Conservation (phyloP, 37 sponge, comb jelly and placozoan species). For the Petrosia ficiformis region DNA sequence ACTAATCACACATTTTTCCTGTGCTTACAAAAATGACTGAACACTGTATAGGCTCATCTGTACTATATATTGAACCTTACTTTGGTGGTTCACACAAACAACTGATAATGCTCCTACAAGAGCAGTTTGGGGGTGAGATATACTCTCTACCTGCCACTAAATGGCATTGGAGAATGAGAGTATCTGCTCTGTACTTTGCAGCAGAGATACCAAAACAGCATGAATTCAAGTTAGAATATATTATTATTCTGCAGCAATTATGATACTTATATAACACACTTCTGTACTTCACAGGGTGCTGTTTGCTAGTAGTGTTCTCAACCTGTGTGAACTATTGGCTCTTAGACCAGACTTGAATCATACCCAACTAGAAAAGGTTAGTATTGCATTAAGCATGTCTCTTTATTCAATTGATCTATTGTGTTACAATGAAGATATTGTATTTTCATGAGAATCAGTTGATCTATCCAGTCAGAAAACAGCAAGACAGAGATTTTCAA, state of each 20-base stretch:
- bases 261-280: not conserved
- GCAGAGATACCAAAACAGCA: conserved; percentile 34
- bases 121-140: conserved; percentile 37
- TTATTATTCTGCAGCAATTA: not conserved
- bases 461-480: conserved; percentile 82
- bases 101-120: conserved; percentile 54
- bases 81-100: conserved; percentile 87
- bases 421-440: conserved; percentile 64
- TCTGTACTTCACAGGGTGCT: no score
- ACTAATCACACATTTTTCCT: no score
- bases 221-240: conserved; percentile 33
- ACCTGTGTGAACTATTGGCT: conserved; percentile 78
- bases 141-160: conserved; percentile 76
- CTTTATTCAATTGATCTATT: no score
- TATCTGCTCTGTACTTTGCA: conserved; percentile 78
- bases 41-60: no score
- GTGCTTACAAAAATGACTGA: no score
- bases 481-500: conserved; percentile 84
- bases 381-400: no score
- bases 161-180: conserved; percentile 90
- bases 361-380: no score
- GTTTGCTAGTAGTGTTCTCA: conserved; percentile 78
- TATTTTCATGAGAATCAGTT: conserved; percentile 97
- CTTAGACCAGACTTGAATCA: conserved; percentile 78
- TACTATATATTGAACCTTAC: conserved; percentile 77